Evolutionary conservation across 2,888 invertebrate genomes (phyloP).

Genomic region (Sericinus montela): DNA sequence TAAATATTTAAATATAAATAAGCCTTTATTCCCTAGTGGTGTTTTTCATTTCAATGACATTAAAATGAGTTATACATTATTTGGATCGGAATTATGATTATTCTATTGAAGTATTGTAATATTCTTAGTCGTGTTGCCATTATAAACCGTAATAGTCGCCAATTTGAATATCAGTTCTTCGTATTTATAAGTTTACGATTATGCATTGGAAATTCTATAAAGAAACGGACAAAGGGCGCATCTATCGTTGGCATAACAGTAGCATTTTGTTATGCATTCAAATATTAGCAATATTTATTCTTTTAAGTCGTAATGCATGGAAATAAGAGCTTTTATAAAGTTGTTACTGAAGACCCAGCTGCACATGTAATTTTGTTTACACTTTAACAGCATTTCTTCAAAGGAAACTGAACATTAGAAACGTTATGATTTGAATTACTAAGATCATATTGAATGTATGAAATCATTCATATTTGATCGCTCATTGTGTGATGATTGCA

Average conservation of each 20-base stretch:
- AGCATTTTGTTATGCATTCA: background rate
- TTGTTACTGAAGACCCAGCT: background rate
- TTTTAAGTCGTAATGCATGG: background rate
- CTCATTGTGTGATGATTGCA: constrained; percentile 18
- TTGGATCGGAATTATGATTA: too few species aligned
- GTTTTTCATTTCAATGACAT: too few species aligned
- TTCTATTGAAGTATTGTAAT: constrained; percentile 5
- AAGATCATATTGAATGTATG: constrained; percentile 11
- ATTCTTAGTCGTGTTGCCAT: constrained; percentile 18
- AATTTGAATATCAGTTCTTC: constrained; percentile 57
- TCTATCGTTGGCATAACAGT: constrained; percentile 14
- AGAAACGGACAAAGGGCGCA: constrained; percentile 48
- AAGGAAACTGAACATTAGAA: constrained; percentile 41
- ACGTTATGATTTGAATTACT: constrained; percentile 28
- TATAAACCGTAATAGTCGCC: constrained; percentile 38
- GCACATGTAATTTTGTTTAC: constrained; percentile 23
- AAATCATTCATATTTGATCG: constrained; percentile 12
- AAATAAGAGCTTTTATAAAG: background rate
- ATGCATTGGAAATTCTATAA: constrained; percentile 66
- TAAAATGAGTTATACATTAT: too few species aligned
- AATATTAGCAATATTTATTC: background rate
- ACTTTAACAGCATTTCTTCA: constrained; percentile 44
- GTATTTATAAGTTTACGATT: constrained; percentile 62
- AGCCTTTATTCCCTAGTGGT: too few species aligned
- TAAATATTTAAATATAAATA: too few species aligned